These are phyloP conservation scores for Eclectus roratus DNA, from an alignment of 2,113 vertebrate species.

Conservation along the genomic window DNA sequence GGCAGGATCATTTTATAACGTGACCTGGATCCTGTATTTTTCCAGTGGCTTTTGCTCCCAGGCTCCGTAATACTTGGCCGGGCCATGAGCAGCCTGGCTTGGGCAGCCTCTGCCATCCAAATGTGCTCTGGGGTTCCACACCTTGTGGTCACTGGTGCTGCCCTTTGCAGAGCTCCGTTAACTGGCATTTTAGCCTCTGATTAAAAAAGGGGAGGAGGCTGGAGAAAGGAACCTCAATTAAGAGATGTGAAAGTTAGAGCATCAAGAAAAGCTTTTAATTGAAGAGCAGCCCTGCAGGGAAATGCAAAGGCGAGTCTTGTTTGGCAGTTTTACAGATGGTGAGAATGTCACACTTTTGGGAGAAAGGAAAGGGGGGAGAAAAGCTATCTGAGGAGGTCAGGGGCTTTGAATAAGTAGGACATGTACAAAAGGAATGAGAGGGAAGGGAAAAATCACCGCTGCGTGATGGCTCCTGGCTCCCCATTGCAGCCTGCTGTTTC, in stretches of 20 bases:
- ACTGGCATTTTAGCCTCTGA: neutral
- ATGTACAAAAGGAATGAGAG: neutral
- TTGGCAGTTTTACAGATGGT: neutral
- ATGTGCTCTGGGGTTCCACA: neutral
- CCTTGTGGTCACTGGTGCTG: accelerated
- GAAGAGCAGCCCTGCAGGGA: constrained; percentile 39
- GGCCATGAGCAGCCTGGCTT: neutral
- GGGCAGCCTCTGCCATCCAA: neutral
- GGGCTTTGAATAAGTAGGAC: neutral
- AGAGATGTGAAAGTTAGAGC: constrained; percentile 36
- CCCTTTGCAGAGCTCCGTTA: neutral
- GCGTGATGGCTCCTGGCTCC: neutral
- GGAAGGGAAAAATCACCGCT: accelerated
- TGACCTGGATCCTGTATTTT: neutral
- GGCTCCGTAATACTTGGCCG: neutral
- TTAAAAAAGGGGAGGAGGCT: neutral
- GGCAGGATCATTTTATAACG: neutral
- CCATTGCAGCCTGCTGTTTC: neutral
- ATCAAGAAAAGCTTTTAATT: constrained; percentile 42
- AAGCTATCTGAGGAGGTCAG: neutral
- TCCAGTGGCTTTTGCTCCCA: neutral
- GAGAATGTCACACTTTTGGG: constrained; percentile 6
- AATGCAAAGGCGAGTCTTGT: neutral
- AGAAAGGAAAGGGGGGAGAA: neutral
- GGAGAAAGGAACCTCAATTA: constrained; percentile 20